Evolutionary conservation across 1,140 invertebrate species (phyloP), one percentile per base, ranked within the genome.

Genomic region (Maconellicoccus hirsutus): DNA sequence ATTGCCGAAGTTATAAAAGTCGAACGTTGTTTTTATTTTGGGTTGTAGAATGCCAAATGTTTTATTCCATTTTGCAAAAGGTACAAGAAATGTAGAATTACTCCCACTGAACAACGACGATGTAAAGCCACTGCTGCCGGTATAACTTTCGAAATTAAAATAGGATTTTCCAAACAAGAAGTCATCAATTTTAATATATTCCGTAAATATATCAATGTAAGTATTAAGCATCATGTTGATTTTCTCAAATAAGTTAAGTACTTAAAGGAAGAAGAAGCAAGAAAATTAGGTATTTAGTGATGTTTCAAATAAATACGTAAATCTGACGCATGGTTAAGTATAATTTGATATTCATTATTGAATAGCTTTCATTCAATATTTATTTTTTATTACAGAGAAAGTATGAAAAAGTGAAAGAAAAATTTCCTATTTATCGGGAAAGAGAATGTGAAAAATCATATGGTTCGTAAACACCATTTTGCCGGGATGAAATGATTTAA

Each of bases 61-160:
- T 52, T 52, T 52, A 52, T 52, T 16, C 42, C 42, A 52, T 52
- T 52, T 52, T 52, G 42, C 16, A 52, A 52, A 16, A 52, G 42
- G 42, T 52, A 52, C n/a, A 52, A 52, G 42, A 52, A 52, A 52
- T 52, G 42, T 52, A 52, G 42, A 52, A 52, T 52, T 8, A 52
- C 42, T 14, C 42, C 42, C 2, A 52, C n/a, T 3, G 42, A 52
- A 52, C 6, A 52, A 52, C 6, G 42, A 19, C 42, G 42, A 16
- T 52, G 42, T 52, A 52, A 52, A 52, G 42, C 42, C 3, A 52
- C 42, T 8, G 42, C 42, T 52, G 42, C 42, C 42, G 42, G 42
- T 19, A 52, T 52, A 16, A 52, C 42, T 52, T 52, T 52, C n/a
- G 42, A 52, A 52, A 52, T 52, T 8, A 52, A 16, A 52, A 52